Evolutionary conservation across 53 echinoderm and acorn worm genomes (phyloP).

Genomic region (Crossaster papposus): DNA sequence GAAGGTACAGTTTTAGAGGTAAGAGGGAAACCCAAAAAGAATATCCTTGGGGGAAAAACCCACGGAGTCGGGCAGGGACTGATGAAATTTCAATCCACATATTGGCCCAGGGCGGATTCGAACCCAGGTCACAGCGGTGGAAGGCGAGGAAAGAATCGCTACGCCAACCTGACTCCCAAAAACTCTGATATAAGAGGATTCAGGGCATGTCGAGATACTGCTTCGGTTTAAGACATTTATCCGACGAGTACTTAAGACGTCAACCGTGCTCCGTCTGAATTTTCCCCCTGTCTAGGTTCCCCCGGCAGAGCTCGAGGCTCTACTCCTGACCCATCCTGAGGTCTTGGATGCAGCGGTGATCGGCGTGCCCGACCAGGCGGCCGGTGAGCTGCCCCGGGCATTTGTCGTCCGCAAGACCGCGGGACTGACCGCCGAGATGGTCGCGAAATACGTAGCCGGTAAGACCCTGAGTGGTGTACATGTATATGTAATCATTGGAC

Average conservation of each 20-base stretch:
- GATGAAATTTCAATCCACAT: no score
- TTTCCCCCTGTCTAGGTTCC: slow-evolving; percentile 56
- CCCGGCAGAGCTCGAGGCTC: slow-evolving; percentile 76
- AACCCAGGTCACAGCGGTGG: no score
- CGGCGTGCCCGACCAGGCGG: slow-evolving; percentile 64
- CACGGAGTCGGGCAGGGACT: no score
- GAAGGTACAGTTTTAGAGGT: no score
- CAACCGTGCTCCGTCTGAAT: background rate
- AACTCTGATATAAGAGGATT: no score
- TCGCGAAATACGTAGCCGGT: slow-evolving; percentile 70
- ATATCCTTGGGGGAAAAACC: no score
- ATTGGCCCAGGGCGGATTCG: no score
- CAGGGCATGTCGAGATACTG: no score
- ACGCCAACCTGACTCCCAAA: no score
- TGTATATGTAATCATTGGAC: no score
- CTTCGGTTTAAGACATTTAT: background rate
- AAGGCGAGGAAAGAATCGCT: no score
- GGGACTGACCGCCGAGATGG: slow-evolving; percentile 51
- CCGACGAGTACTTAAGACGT: background rate
- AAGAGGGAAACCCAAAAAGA: no score
- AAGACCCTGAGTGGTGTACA: background rate
- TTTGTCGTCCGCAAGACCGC: slow-evolving; percentile 61
- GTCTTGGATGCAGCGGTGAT: slow-evolving; percentile 73
- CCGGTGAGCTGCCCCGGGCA: slow-evolving; percentile 74
- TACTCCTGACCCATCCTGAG: slow-evolving; percentile 64